Evolutionary conservation across 2,797 vertebrate genomes (phyloP).

Genomic region (Melanogrammus aeglefinus): DNA sequence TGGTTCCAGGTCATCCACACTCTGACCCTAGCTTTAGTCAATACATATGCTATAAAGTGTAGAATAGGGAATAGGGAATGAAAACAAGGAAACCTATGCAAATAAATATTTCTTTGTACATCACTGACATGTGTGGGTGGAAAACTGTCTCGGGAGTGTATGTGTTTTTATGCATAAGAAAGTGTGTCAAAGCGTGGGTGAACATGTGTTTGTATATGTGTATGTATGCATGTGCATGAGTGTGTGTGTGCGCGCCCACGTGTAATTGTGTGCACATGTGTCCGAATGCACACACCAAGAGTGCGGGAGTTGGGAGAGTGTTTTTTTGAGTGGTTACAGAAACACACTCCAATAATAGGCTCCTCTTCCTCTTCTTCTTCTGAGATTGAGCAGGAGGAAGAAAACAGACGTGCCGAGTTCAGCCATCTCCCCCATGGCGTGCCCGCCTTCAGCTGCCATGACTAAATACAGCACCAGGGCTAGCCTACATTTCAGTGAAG

Average conservation of each 20-base stretch:
- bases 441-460: not conserved
- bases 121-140: not conserved
- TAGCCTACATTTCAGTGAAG: slow-evolving; percentile 3
- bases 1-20: not conserved
- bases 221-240: not conserved
- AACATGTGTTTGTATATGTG: not conserved
- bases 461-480: slow-evolving; percentile 7
- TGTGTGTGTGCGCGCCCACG: not conserved
- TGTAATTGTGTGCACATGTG: slow-evolving; percentile 7
- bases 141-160: not conserved
- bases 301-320: not conserved
- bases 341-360: slow-evolving; percentile 45
- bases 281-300: not conserved
- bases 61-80: not conserved
- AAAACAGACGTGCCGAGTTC: slow-evolving; percentile 33
- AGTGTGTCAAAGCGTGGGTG: not conserved
- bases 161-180: slow-evolving; percentile 1
- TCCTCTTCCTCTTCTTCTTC: slow-evolving; percentile 47
- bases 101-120: not conserved
- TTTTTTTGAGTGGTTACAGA: not conserved
- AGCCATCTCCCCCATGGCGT: not conserved
- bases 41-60: not conserved
- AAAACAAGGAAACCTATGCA: not conserved
- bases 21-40: not conserved
- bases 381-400: slow-evolving; percentile 24